phyloP scores from a whole-genome alignment of 2,113 vertebrate genomes.

The Jacana jacana region DNA sequence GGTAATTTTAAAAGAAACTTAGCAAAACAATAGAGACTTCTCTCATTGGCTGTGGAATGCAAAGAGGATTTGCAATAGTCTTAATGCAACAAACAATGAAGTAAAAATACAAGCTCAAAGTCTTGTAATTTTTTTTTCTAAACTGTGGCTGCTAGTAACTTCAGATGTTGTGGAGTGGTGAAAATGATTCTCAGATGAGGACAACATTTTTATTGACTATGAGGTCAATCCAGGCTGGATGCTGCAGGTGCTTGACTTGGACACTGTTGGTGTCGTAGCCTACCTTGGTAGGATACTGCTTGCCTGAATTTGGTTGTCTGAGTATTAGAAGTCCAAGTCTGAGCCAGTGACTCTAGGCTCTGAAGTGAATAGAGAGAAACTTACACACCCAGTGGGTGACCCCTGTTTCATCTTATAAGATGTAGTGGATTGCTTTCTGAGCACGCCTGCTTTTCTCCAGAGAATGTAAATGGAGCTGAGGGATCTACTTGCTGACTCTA shows the following conservation, averaged over 20 bases:
- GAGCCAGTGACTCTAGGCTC: neutral
- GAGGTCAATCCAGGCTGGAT: neutral
- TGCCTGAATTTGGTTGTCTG: neutral
- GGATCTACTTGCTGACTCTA: neutral
- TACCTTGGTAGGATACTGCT: neutral
- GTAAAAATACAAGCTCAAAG: neutral
- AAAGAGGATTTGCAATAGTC: neutral
- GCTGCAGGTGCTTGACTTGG: fast-evolving
- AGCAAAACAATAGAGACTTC: fast-evolving
- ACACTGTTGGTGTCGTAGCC: fast-evolving
- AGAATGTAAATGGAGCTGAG: neutral
- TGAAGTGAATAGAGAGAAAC: neutral
- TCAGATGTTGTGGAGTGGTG: fast-evolving
- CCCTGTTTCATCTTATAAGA: neutral
- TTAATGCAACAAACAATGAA: neutral
- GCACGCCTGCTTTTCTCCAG: neutral
- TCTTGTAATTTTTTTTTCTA: neutral
- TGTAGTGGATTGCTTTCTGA: neutral
- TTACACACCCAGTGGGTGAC: neutral
- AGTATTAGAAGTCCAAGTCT: neutral
- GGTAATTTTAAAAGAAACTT: neutral
- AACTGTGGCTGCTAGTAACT: neutral
- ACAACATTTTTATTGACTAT: neutral
- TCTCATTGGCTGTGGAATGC: neutral
- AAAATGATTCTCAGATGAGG: neutral